Percentiles rank a stretch among this genome's conserved stretches.
These are phyloP conservation scores for Lemur catta DNA, from an alignment of 2,797 vertebrate species.

Conservation along the genomic window DNA sequence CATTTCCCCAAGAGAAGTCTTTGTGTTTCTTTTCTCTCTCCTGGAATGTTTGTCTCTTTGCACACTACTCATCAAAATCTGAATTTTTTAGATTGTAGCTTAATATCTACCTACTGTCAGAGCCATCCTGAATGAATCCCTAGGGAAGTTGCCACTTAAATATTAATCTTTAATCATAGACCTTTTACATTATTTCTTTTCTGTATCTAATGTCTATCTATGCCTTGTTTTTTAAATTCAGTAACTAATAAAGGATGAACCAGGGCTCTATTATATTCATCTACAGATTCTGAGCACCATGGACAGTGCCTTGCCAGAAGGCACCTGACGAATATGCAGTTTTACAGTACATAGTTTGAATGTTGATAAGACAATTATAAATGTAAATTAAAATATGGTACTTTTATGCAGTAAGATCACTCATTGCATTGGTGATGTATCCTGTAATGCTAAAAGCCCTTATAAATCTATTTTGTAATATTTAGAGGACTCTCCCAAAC, in stretches of 20 bases:
- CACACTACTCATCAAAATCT: background rate
- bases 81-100: background rate
- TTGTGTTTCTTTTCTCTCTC: background rate
- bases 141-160: background rate
- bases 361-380: conserved; percentile 43
- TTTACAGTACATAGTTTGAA: background rate
- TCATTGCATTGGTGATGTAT: background rate
- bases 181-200: background rate
- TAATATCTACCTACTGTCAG: background rate
- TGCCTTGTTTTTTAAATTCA: conserved; percentile 27
- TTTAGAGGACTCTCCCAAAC: background rate
- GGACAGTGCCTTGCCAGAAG: background rate
- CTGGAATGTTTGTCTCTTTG: background rate
- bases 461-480: background rate
- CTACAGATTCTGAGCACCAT: background rate
- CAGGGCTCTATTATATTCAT: background rate
- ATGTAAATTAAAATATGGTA: background rate
- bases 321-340: background rate
- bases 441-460: conserved; percentile 13
- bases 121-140: background rate
- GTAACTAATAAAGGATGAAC: background rate
- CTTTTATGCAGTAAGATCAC: conserved; percentile 28
- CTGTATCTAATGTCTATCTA: background rate
- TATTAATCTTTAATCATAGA: background rate
- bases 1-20: background rate